Conservation (phyloP, 2,888 invertebrate species). For the Micropterix aruncella region DNA sequence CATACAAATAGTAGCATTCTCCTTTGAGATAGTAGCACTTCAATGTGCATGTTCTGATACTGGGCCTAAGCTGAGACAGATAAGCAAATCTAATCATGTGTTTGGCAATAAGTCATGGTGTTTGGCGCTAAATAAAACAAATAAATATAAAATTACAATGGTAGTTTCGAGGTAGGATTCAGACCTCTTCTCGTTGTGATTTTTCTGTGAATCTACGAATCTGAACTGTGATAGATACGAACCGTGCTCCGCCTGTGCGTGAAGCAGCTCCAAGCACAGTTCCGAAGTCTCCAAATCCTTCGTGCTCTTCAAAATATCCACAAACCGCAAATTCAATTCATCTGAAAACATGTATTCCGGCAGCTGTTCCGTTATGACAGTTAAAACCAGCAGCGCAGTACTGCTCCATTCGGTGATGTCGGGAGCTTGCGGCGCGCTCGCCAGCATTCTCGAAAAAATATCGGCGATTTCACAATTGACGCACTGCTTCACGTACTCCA, state of each 20-base stretch:
- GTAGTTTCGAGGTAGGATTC: no score
- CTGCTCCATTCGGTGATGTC: constrained; percentile 17
- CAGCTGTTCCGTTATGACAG: constrained; percentile 46
- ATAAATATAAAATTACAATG: no score
- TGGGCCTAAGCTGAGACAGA: no score
- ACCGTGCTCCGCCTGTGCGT: constrained; percentile 66
- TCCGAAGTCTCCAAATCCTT: constrained; percentile 59
- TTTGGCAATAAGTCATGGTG: no score
- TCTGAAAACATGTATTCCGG: constrained; percentile 42
- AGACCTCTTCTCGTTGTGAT: neutral
- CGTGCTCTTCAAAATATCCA: constrained; percentile 48
- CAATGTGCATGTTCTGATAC: no score
- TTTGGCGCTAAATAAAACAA: no score
- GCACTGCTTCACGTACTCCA: constrained; percentile 45
- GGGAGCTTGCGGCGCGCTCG: neutral
- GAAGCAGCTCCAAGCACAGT: constrained; percentile 61
- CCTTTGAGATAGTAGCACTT: no score
- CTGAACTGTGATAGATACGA: constrained; percentile 17
- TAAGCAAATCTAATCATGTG: no score
- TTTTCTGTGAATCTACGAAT: neutral
- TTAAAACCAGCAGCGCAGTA: constrained; percentile 42
- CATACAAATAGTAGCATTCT: no score
- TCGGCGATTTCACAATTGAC: constrained; percentile 39
- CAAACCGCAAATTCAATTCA: constrained; percentile 40
- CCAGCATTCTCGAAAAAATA: constrained; percentile 35